Evolutionary conservation across 2,113 vertebrate species (phyloP).

Genomic region (Platysternon megacephalum): DNA sequence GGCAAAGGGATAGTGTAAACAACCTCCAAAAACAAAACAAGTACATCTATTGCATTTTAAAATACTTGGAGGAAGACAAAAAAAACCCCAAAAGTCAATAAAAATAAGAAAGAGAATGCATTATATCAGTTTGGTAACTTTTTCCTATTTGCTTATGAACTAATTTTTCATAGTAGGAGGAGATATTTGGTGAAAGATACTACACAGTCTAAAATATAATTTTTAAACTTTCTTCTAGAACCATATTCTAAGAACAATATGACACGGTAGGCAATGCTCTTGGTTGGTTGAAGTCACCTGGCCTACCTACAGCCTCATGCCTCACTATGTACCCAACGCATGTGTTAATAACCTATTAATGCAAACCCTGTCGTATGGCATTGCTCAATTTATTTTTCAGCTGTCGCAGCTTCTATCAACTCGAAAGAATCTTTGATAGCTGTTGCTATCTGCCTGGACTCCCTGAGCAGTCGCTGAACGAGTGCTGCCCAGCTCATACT

Average conservation of each 20-base stretch:
- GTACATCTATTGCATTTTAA: background rate
- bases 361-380: fast-evolving
- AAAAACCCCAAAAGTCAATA: background rate
- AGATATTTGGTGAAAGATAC: background rate
- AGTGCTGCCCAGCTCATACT: background rate
- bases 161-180: background rate
- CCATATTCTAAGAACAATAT: fast-evolving
- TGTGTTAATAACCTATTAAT: fast-evolving
- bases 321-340: background rate
- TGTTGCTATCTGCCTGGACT: background rate
- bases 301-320: background rate
- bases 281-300: fast-evolving
- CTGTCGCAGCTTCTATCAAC: background rate
- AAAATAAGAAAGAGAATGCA: background rate
- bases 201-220: background rate
- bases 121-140: background rate
- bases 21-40: background rate
- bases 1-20: background rate
- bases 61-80: background rate
- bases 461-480: background rate
- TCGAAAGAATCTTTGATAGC: background rate
- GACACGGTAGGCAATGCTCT: background rate
- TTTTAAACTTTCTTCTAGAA: background rate
- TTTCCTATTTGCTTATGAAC: background rate
- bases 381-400: background rate